phyloP scores from a whole-genome alignment of 2,113 vertebrate species.

The Drymodes brunneopygia region DNA sequence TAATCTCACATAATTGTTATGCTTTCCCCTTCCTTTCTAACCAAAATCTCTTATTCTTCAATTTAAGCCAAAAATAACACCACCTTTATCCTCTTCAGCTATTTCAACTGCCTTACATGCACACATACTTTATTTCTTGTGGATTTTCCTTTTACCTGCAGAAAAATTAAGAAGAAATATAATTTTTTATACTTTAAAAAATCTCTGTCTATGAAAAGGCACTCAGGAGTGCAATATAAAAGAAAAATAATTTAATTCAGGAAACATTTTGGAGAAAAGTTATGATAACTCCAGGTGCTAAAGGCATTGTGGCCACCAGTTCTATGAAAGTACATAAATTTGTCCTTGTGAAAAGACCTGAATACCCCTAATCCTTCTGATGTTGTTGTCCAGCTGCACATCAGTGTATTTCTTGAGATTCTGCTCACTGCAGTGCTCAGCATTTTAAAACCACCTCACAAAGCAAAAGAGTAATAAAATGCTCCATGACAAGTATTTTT shows the following conservation, averaged over 20 bases:
- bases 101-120: background rate
- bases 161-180: background rate
- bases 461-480: background rate
- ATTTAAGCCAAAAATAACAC: background rate
- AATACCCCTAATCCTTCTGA: background rate
- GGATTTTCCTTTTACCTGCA: background rate
- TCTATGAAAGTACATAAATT: background rate
- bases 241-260: background rate
- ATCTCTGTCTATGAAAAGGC: background rate
- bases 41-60: background rate
- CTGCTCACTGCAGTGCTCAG: background rate
- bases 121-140: background rate
- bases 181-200: background rate
- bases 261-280: background rate
- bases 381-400: background rate
- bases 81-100: background rate
- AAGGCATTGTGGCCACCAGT: background rate
- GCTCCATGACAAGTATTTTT: background rate
- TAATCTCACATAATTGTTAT: background rate
- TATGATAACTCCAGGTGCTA: background rate
- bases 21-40: background rate
- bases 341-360: background rate
- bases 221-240: background rate
- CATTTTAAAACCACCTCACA: background rate
- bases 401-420: background rate